Evolutionary conservation across 1,140 invertebrate genomes (phyloP).

Genomic region (Temnothorax nylanderi): DNA sequence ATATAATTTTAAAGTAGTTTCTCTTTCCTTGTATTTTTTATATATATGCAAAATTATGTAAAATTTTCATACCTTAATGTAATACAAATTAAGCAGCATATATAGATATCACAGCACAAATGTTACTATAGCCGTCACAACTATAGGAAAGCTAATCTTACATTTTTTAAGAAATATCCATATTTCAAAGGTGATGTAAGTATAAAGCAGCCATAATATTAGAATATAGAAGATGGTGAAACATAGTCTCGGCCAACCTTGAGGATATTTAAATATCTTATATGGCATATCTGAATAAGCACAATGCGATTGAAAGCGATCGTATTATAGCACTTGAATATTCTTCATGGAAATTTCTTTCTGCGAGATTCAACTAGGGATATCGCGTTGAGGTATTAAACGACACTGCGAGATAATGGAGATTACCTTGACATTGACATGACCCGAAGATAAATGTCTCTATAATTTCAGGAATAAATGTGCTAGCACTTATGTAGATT

Average conservation of each 20-base stretch:
- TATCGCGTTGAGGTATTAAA: not conserved
- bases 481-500: not conserved
- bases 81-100: not conserved
- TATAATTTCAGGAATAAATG: slow-evolving; percentile 11
- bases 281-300: not conserved
- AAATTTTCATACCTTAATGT: not conserved
- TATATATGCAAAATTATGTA: not conserved
- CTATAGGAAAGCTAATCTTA: not conserved
- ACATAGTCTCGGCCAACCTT: not conserved
- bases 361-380: not conserved
- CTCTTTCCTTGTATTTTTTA: not conserved
- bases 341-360: not conserved
- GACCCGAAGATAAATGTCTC: too few species aligned
- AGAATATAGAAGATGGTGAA: not conserved
- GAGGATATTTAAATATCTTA: not conserved
- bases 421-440: not conserved
- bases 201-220: not conserved
- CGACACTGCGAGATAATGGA: not conserved
- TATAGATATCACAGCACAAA: not conserved
- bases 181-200: not conserved
- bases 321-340: not conserved
- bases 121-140: not conserved
- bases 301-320: not conserved
- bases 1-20: not conserved
- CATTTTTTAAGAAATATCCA: not conserved